Base-by-base conservation (phyloP, 2,888 invertebrate species). In the Caenorhabditis drosophilae region DNA sequence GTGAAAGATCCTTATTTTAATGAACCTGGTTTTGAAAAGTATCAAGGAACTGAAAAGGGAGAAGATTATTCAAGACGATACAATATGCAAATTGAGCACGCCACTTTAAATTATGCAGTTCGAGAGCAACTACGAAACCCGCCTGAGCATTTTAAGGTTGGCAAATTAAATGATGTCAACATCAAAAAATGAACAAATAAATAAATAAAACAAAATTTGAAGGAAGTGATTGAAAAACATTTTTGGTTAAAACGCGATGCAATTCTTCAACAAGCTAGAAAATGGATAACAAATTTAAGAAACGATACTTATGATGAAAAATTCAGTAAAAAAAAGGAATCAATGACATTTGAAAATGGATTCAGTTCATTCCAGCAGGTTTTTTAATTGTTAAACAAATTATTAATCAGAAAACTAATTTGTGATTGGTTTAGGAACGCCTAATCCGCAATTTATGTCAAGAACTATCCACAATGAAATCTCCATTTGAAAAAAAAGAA, bases 1-100 rank as follows among this genome's bases (percentile, higher is more conserved):
- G 82, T 83, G 45, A 88, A 88, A 68, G 87, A 88, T 70, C 89
- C 89, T 4, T 89, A 88, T 79, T 88, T 87, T 81, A 89, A 89
- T 83, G 89, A 89, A 83, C 89, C 89, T 22, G 88, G 88, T 23
- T 88, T 87, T 83, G 87, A 88, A 79, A 75, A 77, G 46, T 75
- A 80, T 44, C 74, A 78, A 45, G 79, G 78, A 34, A 78, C 83
- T 1, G 67, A 75, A 22, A 77, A 79, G 25, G 83, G 83, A 16
- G 75, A 77, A 26, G 78, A 80, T 6, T 77, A 74, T 59, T 79
- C 79, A 0, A 47, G 73, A 16, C 73, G 76, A 40, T 83, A 83
- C 70, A 84, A 84, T 56, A 63, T 77, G 7, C 80, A 81, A 57
- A 80, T 83, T 45, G 80, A 81, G 56, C 78, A 82, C 42, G 83